These are phyloP conservation scores for Myiagra hebetior DNA, from an alignment of 2,113 vertebrate genomes.

Conservation along the genomic window DNA sequence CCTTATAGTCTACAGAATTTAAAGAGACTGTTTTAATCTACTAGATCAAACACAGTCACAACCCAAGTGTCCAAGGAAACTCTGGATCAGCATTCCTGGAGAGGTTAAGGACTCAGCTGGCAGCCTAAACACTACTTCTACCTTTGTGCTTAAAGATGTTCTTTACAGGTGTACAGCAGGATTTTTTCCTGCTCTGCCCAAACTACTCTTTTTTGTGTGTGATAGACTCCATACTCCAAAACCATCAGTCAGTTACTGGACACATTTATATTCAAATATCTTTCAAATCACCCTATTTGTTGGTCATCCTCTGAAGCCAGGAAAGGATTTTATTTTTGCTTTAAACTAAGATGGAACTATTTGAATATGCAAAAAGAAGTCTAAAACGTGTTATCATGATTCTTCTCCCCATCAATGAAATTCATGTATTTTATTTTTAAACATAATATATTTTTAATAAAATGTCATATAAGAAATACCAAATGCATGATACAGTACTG, in stretches of 20 bases:
- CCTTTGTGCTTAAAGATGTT: background rate
- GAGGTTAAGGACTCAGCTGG: background rate
- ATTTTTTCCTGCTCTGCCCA: background rate
- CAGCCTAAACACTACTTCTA: background rate
- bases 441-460: background rate
- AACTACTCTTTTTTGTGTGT: background rate
- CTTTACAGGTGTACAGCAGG: background rate
- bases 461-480: background rate
- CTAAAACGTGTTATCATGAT: background rate
- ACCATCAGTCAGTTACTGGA: background rate
- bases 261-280: background rate
- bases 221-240: background rate
- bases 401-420: background rate
- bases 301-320: background rate
- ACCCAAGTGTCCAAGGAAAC: background rate
- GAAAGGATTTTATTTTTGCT: background rate
- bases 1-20: background rate
- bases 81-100: background rate
- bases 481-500: background rate
- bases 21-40: background rate
- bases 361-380: background rate
- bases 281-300: background rate
- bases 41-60: background rate
- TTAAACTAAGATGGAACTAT: background rate
- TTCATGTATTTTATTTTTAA: background rate